Evolutionary conservation across 2,888 invertebrate species (phyloP).

Genomic region (Hecatera dysodea): DNA sequence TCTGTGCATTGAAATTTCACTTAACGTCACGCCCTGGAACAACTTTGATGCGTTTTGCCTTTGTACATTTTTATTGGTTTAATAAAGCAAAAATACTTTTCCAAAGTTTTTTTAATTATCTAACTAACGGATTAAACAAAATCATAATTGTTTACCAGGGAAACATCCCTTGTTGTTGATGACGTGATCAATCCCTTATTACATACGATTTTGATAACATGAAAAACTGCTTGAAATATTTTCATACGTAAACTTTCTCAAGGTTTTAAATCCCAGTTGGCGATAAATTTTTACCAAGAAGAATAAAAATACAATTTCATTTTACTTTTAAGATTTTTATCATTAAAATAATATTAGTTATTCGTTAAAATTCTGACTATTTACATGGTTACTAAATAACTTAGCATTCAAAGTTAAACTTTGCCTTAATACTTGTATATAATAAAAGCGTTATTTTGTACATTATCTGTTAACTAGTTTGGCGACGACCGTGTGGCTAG

Average conservation of each 20-base stretch:
- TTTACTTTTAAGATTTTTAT: constrained; percentile 11
- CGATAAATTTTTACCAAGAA: constrained; percentile 23
- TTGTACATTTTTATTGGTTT: no score
- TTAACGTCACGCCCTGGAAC: no score
- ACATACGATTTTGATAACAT: background rate
- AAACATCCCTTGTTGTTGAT: no score
- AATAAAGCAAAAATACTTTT: no score
- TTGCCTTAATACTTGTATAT: constrained; percentile 66
- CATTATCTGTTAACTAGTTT: constrained; percentile 62
- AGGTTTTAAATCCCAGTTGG: no score
- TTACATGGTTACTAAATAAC: constrained; percentile 54
- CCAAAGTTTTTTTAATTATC: no score
- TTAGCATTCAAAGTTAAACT: constrained; percentile 63
- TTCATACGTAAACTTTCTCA: background rate
- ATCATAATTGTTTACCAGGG: no score
- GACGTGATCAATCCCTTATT: no score
- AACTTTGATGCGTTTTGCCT: no score
- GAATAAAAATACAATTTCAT: constrained; percentile 25
- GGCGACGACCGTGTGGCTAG: constrained; percentile 36
- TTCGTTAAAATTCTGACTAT: constrained; percentile 38
- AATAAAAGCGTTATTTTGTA: constrained; percentile 69
- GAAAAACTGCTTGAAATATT: background rate
- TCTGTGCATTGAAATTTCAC: no score
- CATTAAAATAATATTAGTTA: constrained; percentile 19
- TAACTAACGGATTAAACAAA: no score